Evolutionary conservation across 1,140 invertebrate genomes (phyloP).

Genomic region (Steinernema khuongi): DNA sequence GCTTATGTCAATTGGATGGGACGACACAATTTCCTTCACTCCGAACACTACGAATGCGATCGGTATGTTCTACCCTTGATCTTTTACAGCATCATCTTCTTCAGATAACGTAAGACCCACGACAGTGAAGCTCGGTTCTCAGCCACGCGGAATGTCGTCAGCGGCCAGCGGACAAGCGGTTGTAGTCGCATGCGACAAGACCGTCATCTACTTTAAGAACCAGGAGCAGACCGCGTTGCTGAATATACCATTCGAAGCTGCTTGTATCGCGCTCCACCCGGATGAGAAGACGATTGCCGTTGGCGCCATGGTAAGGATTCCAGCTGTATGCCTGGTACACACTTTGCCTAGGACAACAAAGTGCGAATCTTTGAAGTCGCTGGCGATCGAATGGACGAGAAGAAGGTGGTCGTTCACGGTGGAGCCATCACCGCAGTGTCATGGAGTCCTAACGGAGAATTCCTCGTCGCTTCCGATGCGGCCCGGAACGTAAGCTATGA

Average conservation of each 20-base stretch:
- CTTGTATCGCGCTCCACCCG: slow-evolving; percentile 70
- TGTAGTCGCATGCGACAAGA: slow-evolving; percentile 74
- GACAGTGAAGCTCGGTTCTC: slow-evolving; percentile 75
- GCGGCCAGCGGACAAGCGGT: slow-evolving; percentile 67
- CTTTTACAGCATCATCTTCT: no score
- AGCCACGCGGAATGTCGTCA: slow-evolving; percentile 76
- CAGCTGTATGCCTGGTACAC: not conserved
- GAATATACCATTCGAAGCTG: slow-evolving; percentile 77
- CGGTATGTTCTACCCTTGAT: slow-evolving; percentile 23
- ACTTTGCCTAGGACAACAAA: slow-evolving; percentile 65
- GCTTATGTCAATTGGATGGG: slow-evolving; percentile 51
- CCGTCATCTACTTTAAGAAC: slow-evolving; percentile 72
- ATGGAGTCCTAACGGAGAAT: slow-evolving; percentile 84
- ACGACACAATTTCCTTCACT: slow-evolving; percentile 53
- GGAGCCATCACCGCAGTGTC: slow-evolving; percentile 77
- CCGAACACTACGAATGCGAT: slow-evolving; percentile 23
- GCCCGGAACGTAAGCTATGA: slow-evolving; percentile 82
- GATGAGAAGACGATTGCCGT: slow-evolving; percentile 69
- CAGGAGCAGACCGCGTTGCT: slow-evolving; percentile 70
- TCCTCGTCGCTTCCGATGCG: slow-evolving; percentile 80
- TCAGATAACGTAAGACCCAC: slow-evolving; percentile 43
- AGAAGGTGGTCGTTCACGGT: slow-evolving; percentile 67
- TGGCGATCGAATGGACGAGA: slow-evolving; percentile 65
- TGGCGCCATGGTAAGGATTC: slow-evolving; percentile 66
- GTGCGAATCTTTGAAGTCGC: slow-evolving; percentile 76